Evolutionary conservation across 2,797 vertebrate genomes (phyloP).

Genomic region (Anas capensis): DNA sequence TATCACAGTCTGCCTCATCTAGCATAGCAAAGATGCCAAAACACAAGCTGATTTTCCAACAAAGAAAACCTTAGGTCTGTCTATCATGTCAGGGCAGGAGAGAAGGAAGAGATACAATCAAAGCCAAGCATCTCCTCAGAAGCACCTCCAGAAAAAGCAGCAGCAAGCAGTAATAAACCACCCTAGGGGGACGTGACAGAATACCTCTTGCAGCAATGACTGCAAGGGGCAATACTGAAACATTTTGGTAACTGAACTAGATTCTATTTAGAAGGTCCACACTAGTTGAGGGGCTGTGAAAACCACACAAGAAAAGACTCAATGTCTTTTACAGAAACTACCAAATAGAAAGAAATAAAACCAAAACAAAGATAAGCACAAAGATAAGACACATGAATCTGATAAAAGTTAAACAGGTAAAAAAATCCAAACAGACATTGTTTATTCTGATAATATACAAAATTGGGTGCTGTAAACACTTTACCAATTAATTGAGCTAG

Average conservation of each 20-base stretch:
- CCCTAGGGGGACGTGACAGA: background rate
- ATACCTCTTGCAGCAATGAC: background rate
- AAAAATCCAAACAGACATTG: background rate
- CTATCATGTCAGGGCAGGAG: background rate
- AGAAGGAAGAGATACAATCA: background rate
- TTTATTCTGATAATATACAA: background rate
- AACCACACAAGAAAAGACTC: background rate
- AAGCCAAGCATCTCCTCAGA: background rate
- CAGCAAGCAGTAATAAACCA: background rate
- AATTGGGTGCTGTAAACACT: background rate
- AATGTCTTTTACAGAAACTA: background rate
- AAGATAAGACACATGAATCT: background rate
- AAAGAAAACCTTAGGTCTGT: background rate
- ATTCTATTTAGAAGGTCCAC: background rate
- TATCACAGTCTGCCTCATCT: background rate
- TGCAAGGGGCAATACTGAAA: background rate
- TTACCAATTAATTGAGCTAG: background rate
- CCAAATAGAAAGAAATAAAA: background rate
- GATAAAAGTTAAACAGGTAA: background rate
- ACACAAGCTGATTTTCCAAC: background rate
- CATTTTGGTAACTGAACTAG: background rate
- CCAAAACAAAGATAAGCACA: background rate
- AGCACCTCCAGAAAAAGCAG: background rate
- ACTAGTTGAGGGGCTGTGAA: background rate
- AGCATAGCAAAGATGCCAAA: background rate